Evolutionary conservation across 2,888 invertebrate genomes (phyloP), one percentile per base, ranked within the genome.

Genomic region (Opisthograptis luteolata): DNA sequence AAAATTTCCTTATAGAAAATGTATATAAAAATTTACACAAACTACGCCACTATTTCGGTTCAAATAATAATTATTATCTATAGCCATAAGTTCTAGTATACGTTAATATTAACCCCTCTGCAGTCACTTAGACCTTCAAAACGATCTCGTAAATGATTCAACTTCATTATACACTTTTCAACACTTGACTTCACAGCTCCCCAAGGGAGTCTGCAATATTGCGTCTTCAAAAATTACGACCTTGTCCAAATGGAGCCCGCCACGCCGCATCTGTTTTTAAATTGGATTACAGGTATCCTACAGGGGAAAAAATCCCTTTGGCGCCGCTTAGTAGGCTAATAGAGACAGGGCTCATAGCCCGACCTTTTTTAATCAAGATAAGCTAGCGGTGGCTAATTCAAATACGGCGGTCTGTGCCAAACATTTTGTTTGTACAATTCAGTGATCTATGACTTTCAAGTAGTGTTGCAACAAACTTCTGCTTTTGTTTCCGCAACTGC

Each of bases 331-430:
- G 61, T 55, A 56, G 49, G 61, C 70, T 76, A 75, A 77, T 74
- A 64, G 64, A 69, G 68, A 67, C 66, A 66, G 58, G 67, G 60
- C 63, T 66, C 66, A 66, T 70, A 72, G 67, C 66, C 67, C 55
- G 67, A 62, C 64, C 68, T 72, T 73, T 77, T 77, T 73, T 72
- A 78, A 76, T 76, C 71, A 72, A 75, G 64, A 63, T 68, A 67
- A 67, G 57, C 54, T 52, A 53, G 51, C 62, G 53, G 53, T 49
- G 34, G 59, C 62, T 60, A 57, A 66, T 64, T 68, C 60, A 52
- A 60, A 55, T 53, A 51, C 27, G 28, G 17, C 44, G 50, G 41
- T 13, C 36, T 41, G 48, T 47, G 46, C 46, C 55, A 56, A 51
- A 30, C 31, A 43, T 40, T n/a, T 46, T 51, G 40, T 39, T 53